Conservation (phyloP, 2,797 vertebrate genomes). For the Lophotriccus pileatus region DNA sequence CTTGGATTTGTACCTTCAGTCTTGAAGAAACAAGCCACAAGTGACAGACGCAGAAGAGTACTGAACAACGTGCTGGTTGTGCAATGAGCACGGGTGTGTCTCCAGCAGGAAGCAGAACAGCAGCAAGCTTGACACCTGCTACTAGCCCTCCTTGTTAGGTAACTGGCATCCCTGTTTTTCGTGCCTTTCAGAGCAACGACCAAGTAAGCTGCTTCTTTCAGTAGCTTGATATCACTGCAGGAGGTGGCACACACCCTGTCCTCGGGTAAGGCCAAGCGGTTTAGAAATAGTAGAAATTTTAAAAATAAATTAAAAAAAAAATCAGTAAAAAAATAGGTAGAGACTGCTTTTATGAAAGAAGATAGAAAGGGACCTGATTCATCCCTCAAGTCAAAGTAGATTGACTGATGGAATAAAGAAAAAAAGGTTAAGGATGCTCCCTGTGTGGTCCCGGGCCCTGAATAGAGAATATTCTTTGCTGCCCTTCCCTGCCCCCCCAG, state of each 20-base stretch:
- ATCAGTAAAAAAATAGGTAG: fast-evolving
- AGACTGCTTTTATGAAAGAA: background rate
- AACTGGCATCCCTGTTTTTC: fast-evolving
- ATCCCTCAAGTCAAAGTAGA: background rate
- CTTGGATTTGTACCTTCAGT: background rate
- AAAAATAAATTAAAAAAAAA: too few relatives aligned
- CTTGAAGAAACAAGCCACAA: background rate
- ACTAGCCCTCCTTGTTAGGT: fast-evolving
- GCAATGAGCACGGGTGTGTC: too few relatives aligned
- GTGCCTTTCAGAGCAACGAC: background rate
- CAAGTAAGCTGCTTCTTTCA: too few relatives aligned
- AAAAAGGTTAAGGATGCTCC: conserved; percentile 1
- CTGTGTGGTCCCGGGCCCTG: conserved; percentile 68
- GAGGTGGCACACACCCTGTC: fast-evolving
- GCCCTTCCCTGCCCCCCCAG: background rate
- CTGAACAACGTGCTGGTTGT: fast-evolving
- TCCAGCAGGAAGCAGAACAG: background rate
- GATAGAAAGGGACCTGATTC: background rate
- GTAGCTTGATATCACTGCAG: fast-evolving
- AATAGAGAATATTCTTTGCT: conserved; percentile 27
- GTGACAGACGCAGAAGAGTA: background rate
- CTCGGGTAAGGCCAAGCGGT: background rate
- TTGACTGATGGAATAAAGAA: background rate
- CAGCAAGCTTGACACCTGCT: background rate
- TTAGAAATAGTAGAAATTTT: background rate